Conservation (phyloP, 2,888 invertebrate species). For the Diadromus collaris region DNA sequence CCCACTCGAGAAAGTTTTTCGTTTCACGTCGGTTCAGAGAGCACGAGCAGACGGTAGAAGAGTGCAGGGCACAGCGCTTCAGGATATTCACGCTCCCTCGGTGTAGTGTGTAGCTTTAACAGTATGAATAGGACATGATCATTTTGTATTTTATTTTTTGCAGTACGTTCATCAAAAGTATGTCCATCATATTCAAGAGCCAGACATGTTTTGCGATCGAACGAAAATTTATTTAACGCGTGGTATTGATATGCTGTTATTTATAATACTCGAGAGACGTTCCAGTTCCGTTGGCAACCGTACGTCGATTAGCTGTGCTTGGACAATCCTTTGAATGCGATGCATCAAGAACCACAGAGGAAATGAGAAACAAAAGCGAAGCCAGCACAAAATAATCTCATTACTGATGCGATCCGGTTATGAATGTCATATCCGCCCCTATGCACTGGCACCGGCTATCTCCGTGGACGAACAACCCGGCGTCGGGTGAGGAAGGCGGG, state of each 20-base stretch:
- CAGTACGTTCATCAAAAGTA: neutral
- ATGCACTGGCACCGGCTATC: constrained; percentile 15
- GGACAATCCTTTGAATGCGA: constrained; percentile 1
- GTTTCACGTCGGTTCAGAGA: constrained; percentile 43
- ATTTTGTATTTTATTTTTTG: constrained; percentile 32
- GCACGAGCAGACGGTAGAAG: constrained; percentile 29
- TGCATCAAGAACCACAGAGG: neutral
- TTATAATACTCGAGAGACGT: neutral
- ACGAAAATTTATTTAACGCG: neutral
- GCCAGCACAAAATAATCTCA: neutral
- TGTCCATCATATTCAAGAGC: neutral
- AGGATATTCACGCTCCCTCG: constrained; percentile 33
- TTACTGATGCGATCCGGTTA: neutral
- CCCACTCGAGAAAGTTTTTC: constrained; percentile 65
- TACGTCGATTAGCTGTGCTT: neutral
- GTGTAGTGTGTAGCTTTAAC: constrained; percentile 36
- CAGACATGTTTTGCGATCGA: neutral
- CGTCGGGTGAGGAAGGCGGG: constrained; percentile 53
- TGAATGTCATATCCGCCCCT: constrained; percentile 54
- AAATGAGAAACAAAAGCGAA: neutral
- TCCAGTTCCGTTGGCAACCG: neutral
- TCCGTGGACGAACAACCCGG: constrained; percentile 62
- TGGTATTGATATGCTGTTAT: neutral
- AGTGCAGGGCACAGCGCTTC: constrained; percentile 1
- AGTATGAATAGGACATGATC: constrained; percentile 18